Percentiles rank a stretch among this genome's conserved stretches.
Evolutionary conservation across 1,140 invertebrate species (phyloP).

Genomic region (Oryzaephilus surinamensis): DNA sequence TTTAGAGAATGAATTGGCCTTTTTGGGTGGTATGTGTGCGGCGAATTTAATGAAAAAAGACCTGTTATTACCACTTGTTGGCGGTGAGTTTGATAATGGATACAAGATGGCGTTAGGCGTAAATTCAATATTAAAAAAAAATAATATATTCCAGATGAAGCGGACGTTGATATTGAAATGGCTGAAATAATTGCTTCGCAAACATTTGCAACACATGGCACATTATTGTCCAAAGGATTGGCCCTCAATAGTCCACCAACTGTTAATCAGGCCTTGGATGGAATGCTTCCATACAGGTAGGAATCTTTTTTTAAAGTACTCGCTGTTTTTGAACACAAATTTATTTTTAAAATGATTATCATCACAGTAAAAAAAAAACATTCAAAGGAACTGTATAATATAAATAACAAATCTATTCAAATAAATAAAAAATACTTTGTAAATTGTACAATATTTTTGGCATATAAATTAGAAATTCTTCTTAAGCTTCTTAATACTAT

Average conservation of each 20-base stretch:
- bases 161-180: slow-evolving; percentile 58
- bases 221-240: slow-evolving; percentile 78
- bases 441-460: neutral
- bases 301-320: slow-evolving; percentile 33
- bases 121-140: neutral
- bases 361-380: too few species aligned
- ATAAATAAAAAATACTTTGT: neutral
- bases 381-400: too few species aligned
- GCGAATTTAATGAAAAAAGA: slow-evolving; percentile 81
- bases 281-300: slow-evolving; percentile 76
- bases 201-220: slow-evolving; percentile 61
- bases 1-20: slow-evolving; percentile 83
- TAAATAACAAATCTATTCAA: too few species aligned
- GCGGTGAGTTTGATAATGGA: slow-evolving; percentile 37
- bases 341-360: neutral
- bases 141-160: slow-evolving; percentile 56
- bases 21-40: slow-evolving; percentile 83
- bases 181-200: slow-evolving; percentile 62
- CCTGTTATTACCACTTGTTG: slow-evolving; percentile 58
- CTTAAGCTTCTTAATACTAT: too few species aligned
- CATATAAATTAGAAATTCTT: neutral
- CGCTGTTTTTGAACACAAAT: too few species aligned
- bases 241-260: slow-evolving; percentile 77
- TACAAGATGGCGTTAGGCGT: neutral
- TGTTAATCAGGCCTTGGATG: slow-evolving; percentile 82